Conservation (phyloP, 2,888 invertebrate species). For the Thalpophila matura region DNA sequence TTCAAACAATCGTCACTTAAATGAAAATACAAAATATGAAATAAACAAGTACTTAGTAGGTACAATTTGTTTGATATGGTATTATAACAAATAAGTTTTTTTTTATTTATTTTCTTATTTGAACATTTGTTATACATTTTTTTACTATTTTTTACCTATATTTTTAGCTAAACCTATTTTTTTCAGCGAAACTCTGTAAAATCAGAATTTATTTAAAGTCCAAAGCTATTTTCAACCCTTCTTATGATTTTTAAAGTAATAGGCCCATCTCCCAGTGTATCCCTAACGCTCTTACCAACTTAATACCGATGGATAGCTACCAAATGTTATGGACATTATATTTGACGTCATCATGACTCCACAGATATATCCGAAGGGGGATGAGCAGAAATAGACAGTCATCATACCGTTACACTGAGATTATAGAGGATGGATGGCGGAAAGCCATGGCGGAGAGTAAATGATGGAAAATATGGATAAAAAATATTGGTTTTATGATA, state of each 20-base stretch:
- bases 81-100: no score
- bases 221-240: no score
- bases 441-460: constrained; percentile 44
- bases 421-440: constrained; percentile 40
- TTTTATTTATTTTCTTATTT: no score
- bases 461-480: constrained; percentile 15
- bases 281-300: constrained; percentile 65
- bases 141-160: background rate
- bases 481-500: constrained; percentile 4
- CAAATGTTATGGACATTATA: constrained; percentile 81
- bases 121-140: no score
- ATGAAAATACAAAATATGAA: no score
- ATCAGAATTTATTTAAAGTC: no score
- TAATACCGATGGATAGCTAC: constrained; percentile 87
- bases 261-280: constrained; percentile 56
- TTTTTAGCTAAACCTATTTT: no score
- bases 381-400: constrained; percentile 65
- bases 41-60: no score
- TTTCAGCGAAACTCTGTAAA: no score
- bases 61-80: no score
- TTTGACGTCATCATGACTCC: constrained; percentile 81
- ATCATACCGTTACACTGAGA: constrained; percentile 63
- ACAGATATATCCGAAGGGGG: constrained; percentile 57
- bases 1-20: no score
- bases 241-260: background rate